These are phyloP conservation scores for Drosophila rubida DNA, from an alignment of 2,888 invertebrate species.

Conservation along the genomic window DNA sequence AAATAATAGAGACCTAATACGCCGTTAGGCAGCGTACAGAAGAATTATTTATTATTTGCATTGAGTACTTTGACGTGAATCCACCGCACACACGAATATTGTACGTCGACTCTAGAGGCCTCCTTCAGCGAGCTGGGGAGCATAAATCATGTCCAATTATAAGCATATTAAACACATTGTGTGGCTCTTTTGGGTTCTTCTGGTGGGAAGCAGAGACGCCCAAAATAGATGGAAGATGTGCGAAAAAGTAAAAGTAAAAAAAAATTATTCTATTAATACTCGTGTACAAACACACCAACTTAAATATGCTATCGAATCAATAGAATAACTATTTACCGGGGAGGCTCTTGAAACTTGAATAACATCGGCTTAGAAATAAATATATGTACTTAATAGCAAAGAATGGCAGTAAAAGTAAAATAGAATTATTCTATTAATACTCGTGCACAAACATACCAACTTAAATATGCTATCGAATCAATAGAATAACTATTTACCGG, in stretches of 20 bases:
- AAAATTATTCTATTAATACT: constrained; percentile 29
- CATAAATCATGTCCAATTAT: constrained; percentile 64
- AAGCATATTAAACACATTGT: constrained; percentile 60
- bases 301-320: not conserved
- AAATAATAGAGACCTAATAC: constrained; percentile 7
- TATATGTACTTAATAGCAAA: no score
- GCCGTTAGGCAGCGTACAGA: not conserved
- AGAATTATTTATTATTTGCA: constrained; percentile 8
- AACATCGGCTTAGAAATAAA: not conserved
- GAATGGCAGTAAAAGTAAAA: constrained; percentile 26
- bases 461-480: not conserved
- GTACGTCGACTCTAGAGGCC: constrained; percentile 1
- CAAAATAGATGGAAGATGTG: constrained; percentile 36
- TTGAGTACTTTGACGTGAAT: constrained; percentile 27
- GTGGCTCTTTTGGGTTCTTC: not conserved
- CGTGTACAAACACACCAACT: not conserved
- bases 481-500: not conserved
- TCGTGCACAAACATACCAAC: not conserved
- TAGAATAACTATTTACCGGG: not conserved
- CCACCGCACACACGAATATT: not conserved
- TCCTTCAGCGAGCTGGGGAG: not conserved
- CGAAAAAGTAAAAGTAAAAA: constrained; percentile 31
- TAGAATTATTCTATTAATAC: constrained; percentile 28
- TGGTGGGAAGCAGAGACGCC: constrained; percentile 26
- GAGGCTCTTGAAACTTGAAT: not conserved